Evolutionary conservation across 2,113 vertebrate species (phyloP), one percentile per base, ranked within the genome.

Genomic region (Leucopsar rothschildi): DNA sequence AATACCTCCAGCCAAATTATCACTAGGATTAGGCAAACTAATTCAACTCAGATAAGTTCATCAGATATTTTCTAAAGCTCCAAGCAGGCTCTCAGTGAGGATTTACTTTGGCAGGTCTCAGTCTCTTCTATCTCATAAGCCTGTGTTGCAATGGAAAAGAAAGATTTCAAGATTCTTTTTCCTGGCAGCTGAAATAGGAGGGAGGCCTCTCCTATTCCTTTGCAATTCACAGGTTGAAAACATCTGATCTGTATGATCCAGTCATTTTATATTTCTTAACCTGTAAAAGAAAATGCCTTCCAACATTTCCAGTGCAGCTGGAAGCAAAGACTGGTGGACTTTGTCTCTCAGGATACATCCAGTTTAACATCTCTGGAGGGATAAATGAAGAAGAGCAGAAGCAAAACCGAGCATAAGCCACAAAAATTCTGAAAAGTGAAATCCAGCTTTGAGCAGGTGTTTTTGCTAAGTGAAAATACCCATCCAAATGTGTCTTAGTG

Each of bases 81-180:
- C 49, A 49, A 83, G 52, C 61, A 88, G 68, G 53, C 65, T 78
- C 84, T 78, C 56, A 22, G 2, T 20, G 35, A 83, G 52, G 49
- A 75, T 95, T 96, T 93, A 81, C 73, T 90, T 95, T 92, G 93
- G 88, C 93, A 90, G 47, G 22, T 77, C 66, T 94, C 61, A 35
- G 70, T 47, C 64, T 92, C 86, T 90, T 78, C 85, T 91, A 82
- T 95, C 87, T 87, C 79, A 57, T 18, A 44, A 69, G 80, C 21
- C 82, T 31, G 2, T 68, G 88, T 73, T 90, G 85, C 94, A 96
- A 82, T 88, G 90, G 93, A 95, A 94, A 95, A 91, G 55, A 87
- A 90, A 86, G 72, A 64, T 78, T 94, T 82, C 60, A 61, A 56
- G 82, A 49, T 27, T 60, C 50, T 70, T 86, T 95, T 94, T 94